These are phyloP conservation scores for Aleiodes testaceus DNA, from an alignment of 2,888 invertebrate genomes.

Conservation along the genomic window DNA sequence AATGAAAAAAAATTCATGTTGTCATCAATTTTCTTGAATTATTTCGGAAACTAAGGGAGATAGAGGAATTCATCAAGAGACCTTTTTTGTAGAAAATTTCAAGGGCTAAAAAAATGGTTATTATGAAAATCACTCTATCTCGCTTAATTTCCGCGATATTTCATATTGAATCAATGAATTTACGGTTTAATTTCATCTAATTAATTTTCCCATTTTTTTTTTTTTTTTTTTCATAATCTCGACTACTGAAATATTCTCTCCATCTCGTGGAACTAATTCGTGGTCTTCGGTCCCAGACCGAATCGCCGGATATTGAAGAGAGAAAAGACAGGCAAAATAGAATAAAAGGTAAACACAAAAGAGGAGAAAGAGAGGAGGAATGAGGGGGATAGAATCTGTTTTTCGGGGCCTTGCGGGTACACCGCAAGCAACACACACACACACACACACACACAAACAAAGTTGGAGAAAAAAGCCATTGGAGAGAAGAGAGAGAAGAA, in stretches of 20 bases:
- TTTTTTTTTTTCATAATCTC: not conserved
- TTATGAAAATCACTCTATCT: too few species aligned
- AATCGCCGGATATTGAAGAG: slow-evolving; percentile 30
- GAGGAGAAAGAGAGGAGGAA: slow-evolving; percentile 13
- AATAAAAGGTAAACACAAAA: slow-evolving; percentile 32
- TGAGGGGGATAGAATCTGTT: slow-evolving; percentile 10
- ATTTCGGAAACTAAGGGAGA: too few species aligned
- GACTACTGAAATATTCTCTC: not conserved
- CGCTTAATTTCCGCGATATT: too few species aligned
- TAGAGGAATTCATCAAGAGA: too few species aligned
- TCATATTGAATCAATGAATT: too few species aligned
- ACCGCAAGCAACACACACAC: slow-evolving; percentile 40
- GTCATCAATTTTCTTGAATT: too few species aligned
- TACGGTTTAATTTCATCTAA: too few species aligned
- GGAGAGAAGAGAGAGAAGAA: slow-evolving; percentile 52
- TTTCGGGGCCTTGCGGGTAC: slow-evolving; percentile 34
- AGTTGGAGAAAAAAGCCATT: slow-evolving; percentile 1
- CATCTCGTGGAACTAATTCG: slow-evolving; percentile 11
- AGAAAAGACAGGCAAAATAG: slow-evolving; percentile 33
- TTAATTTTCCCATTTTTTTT: too few species aligned
- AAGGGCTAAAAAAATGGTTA: too few species aligned
- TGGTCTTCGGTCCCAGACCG: not conserved
- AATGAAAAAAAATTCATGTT: too few species aligned
- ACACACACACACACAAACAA: too few species aligned
- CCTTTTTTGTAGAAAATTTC: too few species aligned